Conservation (phyloP, 2,113 vertebrate species). For the Prinia subflava region DNA sequence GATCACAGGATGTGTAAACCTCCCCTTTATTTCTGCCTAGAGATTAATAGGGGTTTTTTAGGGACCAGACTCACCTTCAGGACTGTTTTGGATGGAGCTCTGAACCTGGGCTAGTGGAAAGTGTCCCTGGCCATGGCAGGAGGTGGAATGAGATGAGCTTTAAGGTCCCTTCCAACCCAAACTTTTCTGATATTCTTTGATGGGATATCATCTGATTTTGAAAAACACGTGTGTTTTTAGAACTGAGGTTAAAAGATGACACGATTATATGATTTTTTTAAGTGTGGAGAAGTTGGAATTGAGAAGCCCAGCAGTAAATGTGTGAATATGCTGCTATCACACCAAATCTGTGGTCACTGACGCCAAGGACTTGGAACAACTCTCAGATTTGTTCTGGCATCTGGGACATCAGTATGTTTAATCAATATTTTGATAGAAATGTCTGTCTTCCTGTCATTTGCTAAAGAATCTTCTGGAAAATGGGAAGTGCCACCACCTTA, state of each 20-base stretch:
- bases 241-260: not conserved
- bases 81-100: not conserved
- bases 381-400: not conserved
- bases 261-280: not conserved
- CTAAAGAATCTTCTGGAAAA: not conserved
- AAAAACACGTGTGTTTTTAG: not conserved
- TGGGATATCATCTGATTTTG: not conserved
- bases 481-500: not conserved
- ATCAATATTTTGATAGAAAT: not conserved
- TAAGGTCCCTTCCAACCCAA: not conserved
- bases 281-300: not conserved
- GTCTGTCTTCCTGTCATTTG: not conserved
- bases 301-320: not conserved
- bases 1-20: not conserved
- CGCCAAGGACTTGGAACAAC: not conserved
- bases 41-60: not conserved
- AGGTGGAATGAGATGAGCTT: not conserved
- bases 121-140: not conserved
- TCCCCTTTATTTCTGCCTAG: not conserved
- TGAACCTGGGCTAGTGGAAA: not conserved
- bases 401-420: not conserved
- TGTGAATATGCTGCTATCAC: not conserved
- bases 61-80: not conserved
- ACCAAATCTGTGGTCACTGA: not conserved
- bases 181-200: not conserved